Evolutionary conservation across 2,113 vertebrate species (phyloP), one percentile per base, ranked within the genome.

Genomic region (Callochromis pleurospilus): DNA sequence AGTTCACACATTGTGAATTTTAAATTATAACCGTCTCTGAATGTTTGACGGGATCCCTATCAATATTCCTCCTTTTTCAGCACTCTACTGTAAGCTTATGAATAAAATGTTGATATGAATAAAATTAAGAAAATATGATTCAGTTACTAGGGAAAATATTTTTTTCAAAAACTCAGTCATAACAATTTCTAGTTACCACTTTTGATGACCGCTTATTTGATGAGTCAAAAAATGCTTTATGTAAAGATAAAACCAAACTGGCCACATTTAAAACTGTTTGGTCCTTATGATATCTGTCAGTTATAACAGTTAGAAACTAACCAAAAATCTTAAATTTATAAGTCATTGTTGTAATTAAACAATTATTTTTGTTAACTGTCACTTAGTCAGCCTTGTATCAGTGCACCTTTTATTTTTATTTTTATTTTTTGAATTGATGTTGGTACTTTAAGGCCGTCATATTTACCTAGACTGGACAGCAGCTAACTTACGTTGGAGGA

Each of bases 401-500:
- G 5, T 26, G 21, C 15, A 19, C 24, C 81, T 85, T 42, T 45
- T 75, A 5, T 33, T 62, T 60, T 58, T 58, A 29, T 58, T 58
- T 58, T 62, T 62, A 12, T 53, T 51, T 54, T 77, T 13, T 49
- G 29, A 65, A 82, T 70, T 75, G 47, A 13, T 45, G 62, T 9
- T 58, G 70, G 84, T 79, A 86, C 51, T 42, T 31, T 31, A 21
- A 68, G 13, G 68, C 31, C 29, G 4, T 90, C 86, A 81, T 6
- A 73, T 87, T 80, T 85, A 91, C 80, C 90, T 90, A 89, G 8
- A 47, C 84, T 19, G 42, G 73, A 88, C 83, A 87, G 40, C 68
- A 79, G 89, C 65, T 62, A 89, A 75, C 83, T 93, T 84, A 60
- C 84, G 47, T 15, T 49, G 68, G 62, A 36, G 51, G 65, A 49